These are phyloP conservation scores for Elysia chlorotica DNA, from an alignment of 1,140 invertebrate species.

Conservation along the genomic window DNA sequence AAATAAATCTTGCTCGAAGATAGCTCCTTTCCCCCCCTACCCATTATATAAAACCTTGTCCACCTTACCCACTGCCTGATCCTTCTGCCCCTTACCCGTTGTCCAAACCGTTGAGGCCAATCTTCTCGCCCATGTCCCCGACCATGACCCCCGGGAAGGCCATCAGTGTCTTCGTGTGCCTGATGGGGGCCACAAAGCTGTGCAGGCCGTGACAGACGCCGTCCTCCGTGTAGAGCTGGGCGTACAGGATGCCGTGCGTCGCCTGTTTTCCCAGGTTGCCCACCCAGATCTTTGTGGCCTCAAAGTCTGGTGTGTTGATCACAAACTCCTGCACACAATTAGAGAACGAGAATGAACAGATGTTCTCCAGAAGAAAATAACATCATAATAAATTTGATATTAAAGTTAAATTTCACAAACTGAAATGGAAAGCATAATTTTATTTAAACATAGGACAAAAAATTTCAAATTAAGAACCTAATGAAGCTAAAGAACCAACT, in stretches of 20 bases:
- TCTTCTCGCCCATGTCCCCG: slow-evolving; percentile 88
- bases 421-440: not conserved
- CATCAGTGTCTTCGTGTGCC: slow-evolving; percentile 76
- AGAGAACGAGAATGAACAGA: too few species aligned
- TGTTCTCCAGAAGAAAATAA: too few species aligned
- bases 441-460: not conserved
- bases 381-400: too few species aligned
- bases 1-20: too few species aligned
- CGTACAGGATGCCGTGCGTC: slow-evolving; percentile 86
- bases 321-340: slow-evolving; percentile 81
- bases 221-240: slow-evolving; percentile 83
- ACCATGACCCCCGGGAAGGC: slow-evolving; percentile 78
- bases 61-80: too few species aligned
- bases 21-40: too few species aligned
- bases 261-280: slow-evolving; percentile 74
- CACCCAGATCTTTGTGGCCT: slow-evolving; percentile 95
- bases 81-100: slow-evolving; percentile 85
- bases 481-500: too few species aligned
- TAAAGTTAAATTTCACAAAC: not conserved
- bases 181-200: slow-evolving; percentile 80
- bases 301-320: slow-evolving; percentile 89
- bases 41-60: too few species aligned
- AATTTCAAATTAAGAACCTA: too few species aligned
- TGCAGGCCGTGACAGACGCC: slow-evolving; percentile 84
- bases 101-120: slow-evolving; percentile 85